Base-by-base conservation (phyloP, 2,113 vertebrate genomes). In the Pyxicephalus adspersus region DNA sequence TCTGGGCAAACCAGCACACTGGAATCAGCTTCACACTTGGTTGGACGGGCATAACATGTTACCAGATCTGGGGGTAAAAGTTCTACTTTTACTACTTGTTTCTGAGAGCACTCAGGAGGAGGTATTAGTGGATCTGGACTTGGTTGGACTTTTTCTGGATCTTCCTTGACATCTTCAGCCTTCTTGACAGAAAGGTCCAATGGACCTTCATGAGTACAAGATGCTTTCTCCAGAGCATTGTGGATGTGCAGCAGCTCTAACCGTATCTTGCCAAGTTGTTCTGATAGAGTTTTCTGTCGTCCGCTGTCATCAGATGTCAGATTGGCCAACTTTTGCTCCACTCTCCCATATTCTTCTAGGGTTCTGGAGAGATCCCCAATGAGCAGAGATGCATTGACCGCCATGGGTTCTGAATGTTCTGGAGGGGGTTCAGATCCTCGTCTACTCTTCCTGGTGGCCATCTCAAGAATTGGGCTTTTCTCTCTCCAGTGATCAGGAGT, bases 1-100 rank as follows among this genome's bases (percentile, higher is more conserved):
- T 96, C 96, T 0, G 93, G 93, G 81, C 95, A 93, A 7, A 97
- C 93, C 61, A 95, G 91, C 34, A 98, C 95, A 0, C 97, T 99
- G 86, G 96, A 98, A 86, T 99, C 98, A 0, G 97, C 98, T 86
- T 99, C 98, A 0, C 97, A 98, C 87, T 98, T 99, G 19, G 96
- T 98, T 84, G 96, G 94, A 0, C 90, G 94, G 85, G 93, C 88
- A 5, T 93, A 92, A 91, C 84, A 95, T 60, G 83, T 90, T 89
- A 80, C 92, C 81, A 79, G 89, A 25, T 0, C 74, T 73, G 23
- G 88, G 58, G 80, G 51, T 71, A 82, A 75, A 51, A 82, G 70
- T 82, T 82, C 80, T 13, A 82, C 80, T 50, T 82, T 82, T 2
- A 82, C 71, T 19, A 82, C 51, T 45, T 82, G 61, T 38, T 57